A percentile compares a stretch with the other conserved stretches of the same genome.
These are phyloP conservation scores for Schizotus pectinicornis DNA, from an alignment of 2,888 invertebrate species.

Conservation along the genomic window DNA sequence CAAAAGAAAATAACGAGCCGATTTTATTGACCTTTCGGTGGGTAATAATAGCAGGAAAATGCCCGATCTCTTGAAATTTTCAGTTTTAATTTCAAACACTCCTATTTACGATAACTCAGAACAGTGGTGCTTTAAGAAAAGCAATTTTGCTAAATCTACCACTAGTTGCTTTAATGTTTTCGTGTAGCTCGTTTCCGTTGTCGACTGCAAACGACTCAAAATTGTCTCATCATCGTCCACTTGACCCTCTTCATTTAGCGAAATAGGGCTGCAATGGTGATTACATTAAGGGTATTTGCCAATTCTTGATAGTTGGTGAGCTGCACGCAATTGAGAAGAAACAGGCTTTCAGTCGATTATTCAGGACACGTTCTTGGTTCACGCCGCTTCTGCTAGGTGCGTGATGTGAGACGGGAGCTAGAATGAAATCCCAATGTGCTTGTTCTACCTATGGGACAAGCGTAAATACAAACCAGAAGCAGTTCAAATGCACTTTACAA, in stretches of 20 bases:
- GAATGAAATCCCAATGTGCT: slow-evolving; percentile 31
- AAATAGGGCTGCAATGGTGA: no score
- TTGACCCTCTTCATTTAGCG: no score
- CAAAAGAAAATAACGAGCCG: not conserved
- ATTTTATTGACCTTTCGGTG: not conserved
- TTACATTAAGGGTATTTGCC: slow-evolving; percentile 18
- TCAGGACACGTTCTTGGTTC: slow-evolving; percentile 38
- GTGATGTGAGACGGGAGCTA: slow-evolving; percentile 35
- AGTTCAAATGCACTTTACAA: slow-evolving; percentile 31
- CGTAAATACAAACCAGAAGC: slow-evolving; percentile 29
- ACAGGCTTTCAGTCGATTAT: slow-evolving; percentile 7
- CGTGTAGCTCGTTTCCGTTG: no score
- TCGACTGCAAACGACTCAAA: no score
- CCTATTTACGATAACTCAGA: no score
- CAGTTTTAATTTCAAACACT: no score
- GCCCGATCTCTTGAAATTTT: no score
- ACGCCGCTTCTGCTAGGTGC: slow-evolving; percentile 35
- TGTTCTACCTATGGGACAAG: slow-evolving; percentile 35
- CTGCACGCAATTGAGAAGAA: no score
- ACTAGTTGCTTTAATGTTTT: slow-evolving; percentile 6
- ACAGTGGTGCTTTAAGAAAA: not conserved
- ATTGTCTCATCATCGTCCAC: no score
- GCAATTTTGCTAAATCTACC: slow-evolving; percentile 9
- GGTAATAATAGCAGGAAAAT: no score
- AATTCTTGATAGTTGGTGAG: slow-evolving; percentile 18